phyloP scores from a whole-genome alignment of 2,888 invertebrate species.

The Creontiades dilutus region DNA sequence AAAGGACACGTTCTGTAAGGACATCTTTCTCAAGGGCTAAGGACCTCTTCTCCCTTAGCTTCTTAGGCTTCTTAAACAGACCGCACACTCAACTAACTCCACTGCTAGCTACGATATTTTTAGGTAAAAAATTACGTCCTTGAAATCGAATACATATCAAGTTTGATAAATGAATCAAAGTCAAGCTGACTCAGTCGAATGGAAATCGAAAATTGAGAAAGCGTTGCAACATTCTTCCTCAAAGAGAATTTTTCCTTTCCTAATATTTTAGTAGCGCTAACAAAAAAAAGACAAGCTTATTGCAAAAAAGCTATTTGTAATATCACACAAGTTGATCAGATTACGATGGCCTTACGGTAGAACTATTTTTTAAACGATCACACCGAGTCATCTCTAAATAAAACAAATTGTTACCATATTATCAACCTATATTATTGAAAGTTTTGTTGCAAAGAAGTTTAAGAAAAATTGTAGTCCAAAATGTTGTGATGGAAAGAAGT shows the following conservation, averaged over 20 bases:
- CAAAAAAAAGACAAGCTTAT: neutral
- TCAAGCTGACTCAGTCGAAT: neutral
- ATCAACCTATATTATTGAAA: neutral
- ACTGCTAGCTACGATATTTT: neutral
- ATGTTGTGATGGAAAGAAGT: constrained; percentile 72
- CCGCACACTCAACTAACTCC: too few relatives aligned
- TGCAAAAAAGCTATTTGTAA: neutral
- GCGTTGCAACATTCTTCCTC: constrained; percentile 11
- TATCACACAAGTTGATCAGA: neutral
- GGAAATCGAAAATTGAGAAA: neutral
- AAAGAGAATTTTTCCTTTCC: neutral
- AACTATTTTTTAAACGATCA: constrained; percentile 58
- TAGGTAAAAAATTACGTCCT: constrained; percentile 16
- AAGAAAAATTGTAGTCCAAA: constrained; percentile 57
- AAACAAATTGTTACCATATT: neutral
- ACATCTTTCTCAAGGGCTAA: too few relatives aligned
- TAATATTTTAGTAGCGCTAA: constrained; percentile 6
- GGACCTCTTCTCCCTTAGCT: too few relatives aligned
- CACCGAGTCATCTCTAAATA: constrained; percentile 5
- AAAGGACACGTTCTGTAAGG: too few relatives aligned
- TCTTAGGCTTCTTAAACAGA: too few relatives aligned
- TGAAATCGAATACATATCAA: constrained; percentile 26
- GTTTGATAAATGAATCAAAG: neutral
- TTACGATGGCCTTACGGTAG: constrained; percentile 33
- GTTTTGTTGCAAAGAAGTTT: neutral